These are phyloP conservation scores for Balaeniceps rex DNA, from an alignment of 2,113 vertebrate species.

Conservation along the genomic window DNA sequence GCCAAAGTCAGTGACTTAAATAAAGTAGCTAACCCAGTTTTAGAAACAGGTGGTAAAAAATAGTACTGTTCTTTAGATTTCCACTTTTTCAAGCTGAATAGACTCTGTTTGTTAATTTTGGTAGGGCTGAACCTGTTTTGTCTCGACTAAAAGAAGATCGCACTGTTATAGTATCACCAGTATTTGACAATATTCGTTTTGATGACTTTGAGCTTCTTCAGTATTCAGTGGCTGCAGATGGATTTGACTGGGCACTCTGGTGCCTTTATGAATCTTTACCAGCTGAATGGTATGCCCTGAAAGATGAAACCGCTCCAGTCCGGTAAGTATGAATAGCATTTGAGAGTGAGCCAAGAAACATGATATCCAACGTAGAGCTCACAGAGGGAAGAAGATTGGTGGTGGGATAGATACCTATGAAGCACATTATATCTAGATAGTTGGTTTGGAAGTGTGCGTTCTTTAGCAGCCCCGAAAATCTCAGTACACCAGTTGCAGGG, in stretches of 20 bases:
- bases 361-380: not conserved
- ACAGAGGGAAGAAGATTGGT: not conserved
- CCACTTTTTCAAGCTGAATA: not conserved
- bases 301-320: constrained; percentile 37
- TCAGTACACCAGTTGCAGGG: not conserved
- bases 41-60: not conserved
- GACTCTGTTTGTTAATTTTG: not conserved
- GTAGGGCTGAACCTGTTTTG: constrained; percentile 52
- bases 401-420: not conserved
- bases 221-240: not conserved
- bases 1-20: not conserved
- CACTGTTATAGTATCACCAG: constrained; percentile 22
- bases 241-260: constrained; percentile 60
- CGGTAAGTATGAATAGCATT: not conserved
- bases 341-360: not conserved
- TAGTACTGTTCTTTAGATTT: not conserved
- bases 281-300: not conserved
- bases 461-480: not conserved
- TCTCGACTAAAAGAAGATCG: constrained; percentile 51
- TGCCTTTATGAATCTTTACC: constrained; percentile 15
- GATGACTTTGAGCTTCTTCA: constrained; percentile 18
- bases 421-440: not conserved
- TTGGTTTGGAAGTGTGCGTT: not conserved
- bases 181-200: constrained; percentile 56
- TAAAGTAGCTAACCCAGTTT: not conserved